Base-by-base conservation (phyloP, 2,113 vertebrate species). In the Platycercus adscitus region DNA sequence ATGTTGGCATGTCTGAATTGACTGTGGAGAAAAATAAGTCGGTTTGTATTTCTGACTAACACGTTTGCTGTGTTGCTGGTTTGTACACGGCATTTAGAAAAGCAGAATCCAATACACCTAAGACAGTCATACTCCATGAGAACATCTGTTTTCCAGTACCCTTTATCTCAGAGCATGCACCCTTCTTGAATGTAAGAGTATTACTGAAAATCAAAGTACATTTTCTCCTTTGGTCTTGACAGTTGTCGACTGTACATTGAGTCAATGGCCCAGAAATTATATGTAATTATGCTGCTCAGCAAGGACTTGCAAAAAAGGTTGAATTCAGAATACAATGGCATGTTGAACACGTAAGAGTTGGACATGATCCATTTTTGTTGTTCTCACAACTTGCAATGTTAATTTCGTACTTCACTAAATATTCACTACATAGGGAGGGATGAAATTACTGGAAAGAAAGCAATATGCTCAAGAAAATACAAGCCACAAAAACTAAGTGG, bases 371-470 rank as follows among this genome's bases (percentile, higher is more conserved):
- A 91, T 75, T 96, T 96, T 78, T 94, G 56, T 77, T 93, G 37
- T 76, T 71, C 64, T 95, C 81, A 86, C 73, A 94, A 93, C 66
- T 80, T 95, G 11, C 55, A 97, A 93, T 16, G 1, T 92, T 96
- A 81, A 91, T 94, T 97, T 92, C 49, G 31, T 81, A 49, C 61
- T 83, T 94, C n/a, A 50, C 50, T 95, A 96, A 96, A 89, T 96
- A 97, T 96, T 96, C 93, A 88, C n/a, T 20, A 84, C 52, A 43
- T 39, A 93, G 53, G n/a, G 21, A 81, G 17, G 77, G 92, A 92
- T 84, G 29, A 92, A 97, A 95, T 88, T 92, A 89, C 56, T 55
- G 60, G 58, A 84, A 77, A 90, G 53, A 89, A 97, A 97, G 60
- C 39, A 91, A 87, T 65, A 82, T 50, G 35, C 79, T 68, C 85